Conservation (phyloP, 1,140 invertebrate species). For the Zaprionus kolodkinae region DNA sequence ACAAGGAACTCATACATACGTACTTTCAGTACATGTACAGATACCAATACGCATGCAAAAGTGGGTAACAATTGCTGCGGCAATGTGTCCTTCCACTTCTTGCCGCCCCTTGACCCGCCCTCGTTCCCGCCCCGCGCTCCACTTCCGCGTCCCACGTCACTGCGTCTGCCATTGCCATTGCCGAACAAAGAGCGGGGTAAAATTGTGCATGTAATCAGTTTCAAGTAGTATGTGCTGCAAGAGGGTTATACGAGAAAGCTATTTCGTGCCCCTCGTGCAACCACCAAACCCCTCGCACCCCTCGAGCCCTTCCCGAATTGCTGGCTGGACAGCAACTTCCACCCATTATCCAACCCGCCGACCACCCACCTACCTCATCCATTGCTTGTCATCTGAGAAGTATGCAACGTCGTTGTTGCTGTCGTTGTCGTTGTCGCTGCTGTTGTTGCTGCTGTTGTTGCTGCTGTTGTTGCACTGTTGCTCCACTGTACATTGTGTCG, state of each 20-base stretch:
- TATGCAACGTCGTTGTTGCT: conserved; percentile 74
- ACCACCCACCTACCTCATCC: neutral
- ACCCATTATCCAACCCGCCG: neutral
- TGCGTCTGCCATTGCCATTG: conserved; percentile 53
- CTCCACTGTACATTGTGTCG: neutral
- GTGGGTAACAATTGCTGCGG: conserved; percentile 46
- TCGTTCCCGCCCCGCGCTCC: conserved; percentile 10
- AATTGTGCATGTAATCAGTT: conserved; percentile 82
- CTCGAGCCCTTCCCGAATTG: neutral
- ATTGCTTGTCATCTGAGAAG: conserved; percentile 74
- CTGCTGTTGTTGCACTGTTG: conserved; percentile 42
- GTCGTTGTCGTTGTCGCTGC: conserved; percentile 58
- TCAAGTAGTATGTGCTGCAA: conserved; percentile 56
- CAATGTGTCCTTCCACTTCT: conserved; percentile 40
- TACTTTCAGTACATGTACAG: neutral
- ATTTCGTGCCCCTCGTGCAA: conserved; percentile 52
- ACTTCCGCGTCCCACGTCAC: neutral
- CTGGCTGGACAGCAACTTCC: neutral
- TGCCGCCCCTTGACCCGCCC: conserved; percentile 8
- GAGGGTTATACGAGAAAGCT: conserved; percentile 69
- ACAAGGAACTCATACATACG: conserved; percentile 14
- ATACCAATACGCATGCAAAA: conserved; percentile 45
- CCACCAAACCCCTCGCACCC: neutral
- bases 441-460: conserved; percentile 62
- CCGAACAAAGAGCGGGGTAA: conserved; percentile 75